Conservation (phyloP, 2,797 vertebrate species). For the Sorex maritimensis region DNA sequence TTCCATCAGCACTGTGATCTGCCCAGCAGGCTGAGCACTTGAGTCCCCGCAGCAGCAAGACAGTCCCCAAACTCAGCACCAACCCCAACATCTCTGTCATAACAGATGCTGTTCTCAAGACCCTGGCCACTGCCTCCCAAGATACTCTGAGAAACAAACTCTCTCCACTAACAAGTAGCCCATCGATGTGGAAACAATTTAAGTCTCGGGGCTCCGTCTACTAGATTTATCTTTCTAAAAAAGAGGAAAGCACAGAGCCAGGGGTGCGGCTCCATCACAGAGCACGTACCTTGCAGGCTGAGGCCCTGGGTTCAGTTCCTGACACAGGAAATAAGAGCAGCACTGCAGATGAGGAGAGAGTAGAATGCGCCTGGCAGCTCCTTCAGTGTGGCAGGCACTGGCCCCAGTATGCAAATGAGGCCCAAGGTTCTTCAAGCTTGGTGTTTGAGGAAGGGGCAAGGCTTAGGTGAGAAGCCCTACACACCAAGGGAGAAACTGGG, state of each 20-base stretch:
- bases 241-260: too few species aligned
- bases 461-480: neutral
- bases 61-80: neutral
- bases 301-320: too few species aligned
- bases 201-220: too few species aligned
- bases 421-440: neutral
- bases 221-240: too few species aligned
- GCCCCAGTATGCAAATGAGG: neutral
- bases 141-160: neutral
- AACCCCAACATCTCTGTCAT: neutral
- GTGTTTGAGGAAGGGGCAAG: neutral
- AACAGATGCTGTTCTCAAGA: neutral
- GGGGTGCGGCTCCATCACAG: too few species aligned
- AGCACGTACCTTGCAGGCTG: too few species aligned
- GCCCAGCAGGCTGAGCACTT: too few species aligned
- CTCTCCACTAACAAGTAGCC: neutral
- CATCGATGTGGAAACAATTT: too few species aligned
- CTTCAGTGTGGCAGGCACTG: neutral
- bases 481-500: neutral
- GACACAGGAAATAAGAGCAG: too few species aligned
- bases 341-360: neutral
- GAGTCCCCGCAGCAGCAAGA: too few species aligned
- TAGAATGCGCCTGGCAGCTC: neutral
- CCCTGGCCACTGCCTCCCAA: neutral
- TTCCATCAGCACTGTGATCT: too few species aligned